These are phyloP conservation scores for Linurgus olivaceus DNA, from an alignment of 2,797 vertebrate species.

Conservation along the genomic window DNA sequence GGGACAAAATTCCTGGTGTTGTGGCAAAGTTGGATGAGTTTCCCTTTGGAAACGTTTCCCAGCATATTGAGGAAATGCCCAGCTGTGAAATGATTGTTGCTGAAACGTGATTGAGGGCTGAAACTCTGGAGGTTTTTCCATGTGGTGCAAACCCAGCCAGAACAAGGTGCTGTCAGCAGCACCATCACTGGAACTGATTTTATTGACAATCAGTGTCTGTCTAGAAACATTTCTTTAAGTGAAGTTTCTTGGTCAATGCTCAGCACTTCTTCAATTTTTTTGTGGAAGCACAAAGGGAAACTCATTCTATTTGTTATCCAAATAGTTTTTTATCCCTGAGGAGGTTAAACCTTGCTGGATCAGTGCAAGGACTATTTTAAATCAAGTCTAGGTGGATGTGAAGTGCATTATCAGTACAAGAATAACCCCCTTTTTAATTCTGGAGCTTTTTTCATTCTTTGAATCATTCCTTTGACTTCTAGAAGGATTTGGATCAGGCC, in stretches of 20 bases:
- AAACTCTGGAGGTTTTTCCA: neutral
- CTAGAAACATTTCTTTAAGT: neutral
- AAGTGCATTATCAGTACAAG: neutral
- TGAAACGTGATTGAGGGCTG: neutral
- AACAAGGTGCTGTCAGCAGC: neutral
- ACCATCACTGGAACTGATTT: neutral
- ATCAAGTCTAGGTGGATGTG: neutral
- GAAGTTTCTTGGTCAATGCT: neutral
- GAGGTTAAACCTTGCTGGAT: neutral
- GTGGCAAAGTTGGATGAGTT: neutral
- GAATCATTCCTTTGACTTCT: neutral
- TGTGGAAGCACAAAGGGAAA: neutral
- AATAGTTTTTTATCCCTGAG: neutral
- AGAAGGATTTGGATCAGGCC: neutral
- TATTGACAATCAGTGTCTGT: neutral
- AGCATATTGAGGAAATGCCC: neutral
- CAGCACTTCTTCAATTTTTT: neutral
- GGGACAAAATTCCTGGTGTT: rapidly evolving
- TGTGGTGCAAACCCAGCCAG: neutral
- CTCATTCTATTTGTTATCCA: neutral
- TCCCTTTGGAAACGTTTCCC: neutral
- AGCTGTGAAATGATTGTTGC: neutral
- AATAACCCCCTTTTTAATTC: neutral
- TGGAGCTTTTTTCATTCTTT: neutral
- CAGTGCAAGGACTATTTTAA: neutral